Base-by-base conservation (phyloP, 2,797 vertebrate species). In the Natrix natrix region DNA sequence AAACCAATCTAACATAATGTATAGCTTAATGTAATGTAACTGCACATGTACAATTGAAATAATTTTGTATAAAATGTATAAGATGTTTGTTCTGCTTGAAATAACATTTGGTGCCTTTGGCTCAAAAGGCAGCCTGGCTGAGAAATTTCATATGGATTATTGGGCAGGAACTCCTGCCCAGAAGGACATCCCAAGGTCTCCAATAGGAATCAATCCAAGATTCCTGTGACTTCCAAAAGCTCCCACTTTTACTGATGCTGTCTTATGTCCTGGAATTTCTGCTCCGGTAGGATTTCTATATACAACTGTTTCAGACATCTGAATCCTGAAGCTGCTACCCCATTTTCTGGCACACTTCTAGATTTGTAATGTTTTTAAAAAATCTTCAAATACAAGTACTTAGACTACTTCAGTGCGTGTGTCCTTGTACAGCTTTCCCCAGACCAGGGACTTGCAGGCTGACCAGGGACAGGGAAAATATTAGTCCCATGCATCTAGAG, bases 271-370 rank as follows among this genome's bases (percentile, higher is more conserved):
- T 59, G 24, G 26, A 48, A 57, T 8, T 14, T 26, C 57, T 55
- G n/a, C 55, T 8, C 37, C 69, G 10, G 0, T 17, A 48, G 69
- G 55, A 54, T 83, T 48, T 26, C 74, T 83, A 11, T 48, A 11
- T 24, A 43, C 69, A 83, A 17, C 14, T 60, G 28, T 22, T 78
- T 78, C 55, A 24, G 37, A 16, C 13, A 28, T 24, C 54, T 74
- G 32, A 11, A 59, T 55, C 26, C 8, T 22, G 37, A 48, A 57
- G 5, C 6, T 43, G 14, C 17, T 37, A 12, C 48, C 37, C 17
- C 32, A 57, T 92, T 91, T 52, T 94, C 95, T 95, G 94, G 93
- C 93, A 93, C 94, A 93, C 89, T 32, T 90, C 91, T 94, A 78
- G n/a, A 91, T 94, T 66, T 32, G 91, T 88, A 56, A 28, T 10